Percentiles rank a stretch among this genome's conserved stretches.
phyloP scores from a whole-genome alignment of 2,113 vertebrate genomes.

The Pterophyllum scalare region DNA sequence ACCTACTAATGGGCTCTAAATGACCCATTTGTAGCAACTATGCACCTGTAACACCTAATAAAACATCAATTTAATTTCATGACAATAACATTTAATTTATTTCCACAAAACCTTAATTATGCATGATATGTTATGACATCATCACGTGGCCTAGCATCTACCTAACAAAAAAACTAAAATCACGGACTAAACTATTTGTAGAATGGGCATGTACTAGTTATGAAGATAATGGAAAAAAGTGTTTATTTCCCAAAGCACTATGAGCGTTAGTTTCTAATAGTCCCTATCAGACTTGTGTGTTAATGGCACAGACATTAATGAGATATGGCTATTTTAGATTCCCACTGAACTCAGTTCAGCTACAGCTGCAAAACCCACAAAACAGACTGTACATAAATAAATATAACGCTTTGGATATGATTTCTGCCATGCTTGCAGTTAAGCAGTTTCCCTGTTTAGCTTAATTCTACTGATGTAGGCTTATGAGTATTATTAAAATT shows the following conservation, averaged over 20 bases:
- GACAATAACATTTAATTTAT: not conserved
- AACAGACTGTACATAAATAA: constrained; percentile 42
- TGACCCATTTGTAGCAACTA: too few species aligned
- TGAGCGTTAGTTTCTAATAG: constrained; percentile 32
- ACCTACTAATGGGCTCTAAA: too few species aligned
- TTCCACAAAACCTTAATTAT: not conserved
- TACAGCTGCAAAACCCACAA: constrained; percentile 55
- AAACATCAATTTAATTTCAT: not conserved
- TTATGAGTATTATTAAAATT: not conserved
- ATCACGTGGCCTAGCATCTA: not conserved
- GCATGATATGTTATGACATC: not conserved
- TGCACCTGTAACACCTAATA: too few species aligned
- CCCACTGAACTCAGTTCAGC: constrained; percentile 3
- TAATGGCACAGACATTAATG: constrained; percentile 27
- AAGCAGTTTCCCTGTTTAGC: not conserved
- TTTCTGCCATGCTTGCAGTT: not conserved
- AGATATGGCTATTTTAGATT: constrained; percentile 32
- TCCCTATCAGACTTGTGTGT: constrained; percentile 8
- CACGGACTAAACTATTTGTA: not conserved
- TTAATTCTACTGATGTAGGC: constrained; percentile 1
- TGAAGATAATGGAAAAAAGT: constrained; percentile 39
- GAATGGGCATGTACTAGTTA: not conserved
- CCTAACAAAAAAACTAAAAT: not conserved
- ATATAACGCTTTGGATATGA: constrained; percentile 31
- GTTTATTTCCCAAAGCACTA: constrained; percentile 18